Evolutionary conservation across 2,888 invertebrate genomes (phyloP), one percentile per base, ranked within the genome.

Genomic region (Microctonus aethiopoides): DNA sequence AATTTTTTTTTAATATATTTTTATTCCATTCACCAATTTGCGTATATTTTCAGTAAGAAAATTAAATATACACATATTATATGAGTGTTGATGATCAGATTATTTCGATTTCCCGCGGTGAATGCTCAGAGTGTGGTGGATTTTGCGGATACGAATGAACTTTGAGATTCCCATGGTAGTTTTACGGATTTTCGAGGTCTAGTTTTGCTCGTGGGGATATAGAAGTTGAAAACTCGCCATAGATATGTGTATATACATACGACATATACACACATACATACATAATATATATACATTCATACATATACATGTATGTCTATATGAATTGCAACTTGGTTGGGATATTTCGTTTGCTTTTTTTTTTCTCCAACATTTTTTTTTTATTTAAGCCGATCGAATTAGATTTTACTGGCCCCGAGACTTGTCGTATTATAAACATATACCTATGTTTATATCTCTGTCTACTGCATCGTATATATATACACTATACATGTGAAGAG

Each of bases 171-270:
- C 57, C 57, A 16, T 32, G 57, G 57, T 57, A 57, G 57, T 57
- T 57, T 57, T 29, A 32, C 57, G 57, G 57, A 57, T 57, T 57
- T 57, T 57, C 57, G 57, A 57, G 57, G 57, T 57, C 57, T 57
- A 32, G 57, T 57, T 57, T 57, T 57, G 57, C 57, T 57, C 24
- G 54, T 54, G 26, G 54, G 24, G 54, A 54, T 57, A 26, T 26
- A 16, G 57, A 54, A 24, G 26, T 54, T 16, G 57, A 46, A 46
- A 46, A 16, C 46, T 46, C 46, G 1, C 46, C 46, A 46, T 46
- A 46, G 32, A 32, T 24, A 54, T 54, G 24, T 54, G 24, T 54
- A 22, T 29, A 57, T 13, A 34, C 13, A 13, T 57, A 29, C n/a
- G n/a, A n/a, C n/a, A n/a, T n/a, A n/a, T n/a, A n/a, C n/a, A n/a